Evolutionary conservation across 2,888 invertebrate species (phyloP), one percentile per base, ranked within the genome.

Genomic region (Lasioglossum calceatum): DNA sequence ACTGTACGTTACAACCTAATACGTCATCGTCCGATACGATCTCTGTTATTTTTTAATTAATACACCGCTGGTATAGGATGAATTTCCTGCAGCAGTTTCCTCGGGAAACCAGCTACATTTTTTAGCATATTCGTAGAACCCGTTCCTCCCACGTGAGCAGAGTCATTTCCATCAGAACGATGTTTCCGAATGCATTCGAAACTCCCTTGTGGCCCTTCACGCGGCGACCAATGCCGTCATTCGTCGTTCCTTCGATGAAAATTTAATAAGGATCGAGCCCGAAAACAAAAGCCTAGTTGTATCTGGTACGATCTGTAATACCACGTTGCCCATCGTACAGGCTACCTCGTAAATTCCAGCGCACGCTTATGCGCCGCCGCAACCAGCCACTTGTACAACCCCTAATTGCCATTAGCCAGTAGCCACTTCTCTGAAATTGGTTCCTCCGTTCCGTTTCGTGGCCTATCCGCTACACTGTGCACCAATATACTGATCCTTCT

Each of bases 341-440:
- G 86, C 86, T 85, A 86, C 89, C 89, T 91, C 91, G 86, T 90
- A 91, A 91, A 91, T 91, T 91, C 86, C 85, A 76, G 83, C 50
- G 74, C 83, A 87, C 84, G 88, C 84, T 90, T 88, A 90, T 91
- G 87, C 91, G 85, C 87, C 81, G 86, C 87, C 86, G 85, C 86
- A 87, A 77, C 87, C 82, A 85, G 86, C 87, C 87, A 90, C 87
- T 91, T 87, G 83, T 91, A 91, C 90, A 87, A 87, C 86, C 91
- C 87, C 87, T 91, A 91, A 91, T 91, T 91, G 91, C 91, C 91
- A 91, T 91, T 91, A 91, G 90, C 86, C 90, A 86, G 88, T 87
- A 85, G 89, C 91, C 91, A 88, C 89, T 90, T 89, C 87, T 91
- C 88, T 82, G 86, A 91, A 89, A 92, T 90, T 92, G 90, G 89